Base-by-base conservation (phyloP, 2,113 vertebrate species). In the Lycaon pictus region DNA sequence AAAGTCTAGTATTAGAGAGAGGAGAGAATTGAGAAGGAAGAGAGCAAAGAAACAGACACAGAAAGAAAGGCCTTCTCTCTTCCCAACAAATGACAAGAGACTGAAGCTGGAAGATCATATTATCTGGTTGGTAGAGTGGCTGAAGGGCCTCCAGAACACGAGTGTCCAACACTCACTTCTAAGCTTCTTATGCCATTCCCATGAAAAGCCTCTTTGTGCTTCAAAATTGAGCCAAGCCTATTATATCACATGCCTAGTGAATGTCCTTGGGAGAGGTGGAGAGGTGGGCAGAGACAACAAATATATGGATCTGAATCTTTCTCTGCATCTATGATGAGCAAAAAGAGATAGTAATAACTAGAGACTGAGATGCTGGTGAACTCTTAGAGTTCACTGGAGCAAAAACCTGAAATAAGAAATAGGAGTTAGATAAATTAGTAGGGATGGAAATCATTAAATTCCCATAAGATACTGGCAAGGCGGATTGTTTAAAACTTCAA, bases 401-500 rank as follows among this genome's bases (percentile, higher is more conserved):
- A 93, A 93, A 92, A 84, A 0, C 1, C 35, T 88, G 23, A 82
- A 92, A 62, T 69, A 84, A 76, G 37, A 95, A 88, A 74, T 11
- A 27, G 11, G 25, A 91, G 43, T 56, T 35, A 51, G 51, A 67
- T 94, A 94, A 80, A 43, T 71, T 20, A 55, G 10, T 32, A 0
- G 13, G 62, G 0, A 32, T 82, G 43, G 58, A 48, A 15, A 55
- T 87, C 37, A 55, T 13, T 51, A 7, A 2, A 55, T 77, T 20
- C 11, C n/a, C 60, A 62, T 7, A 92, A 11, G 80, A 92, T 35
- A 29, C 4, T 43, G 29, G 12, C 43, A 37, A 63, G 55, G 3
- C 4, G 23, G 37, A 53, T 43, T 60, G 20, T 62, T n/a, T 89
- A 67, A 85, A 96, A 60, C 25, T 82, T 84, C n/a, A 88, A 69